Base-by-base conservation (phyloP, 2,888 invertebrate genomes). In the Lithophane semibrunnea region DNA sequence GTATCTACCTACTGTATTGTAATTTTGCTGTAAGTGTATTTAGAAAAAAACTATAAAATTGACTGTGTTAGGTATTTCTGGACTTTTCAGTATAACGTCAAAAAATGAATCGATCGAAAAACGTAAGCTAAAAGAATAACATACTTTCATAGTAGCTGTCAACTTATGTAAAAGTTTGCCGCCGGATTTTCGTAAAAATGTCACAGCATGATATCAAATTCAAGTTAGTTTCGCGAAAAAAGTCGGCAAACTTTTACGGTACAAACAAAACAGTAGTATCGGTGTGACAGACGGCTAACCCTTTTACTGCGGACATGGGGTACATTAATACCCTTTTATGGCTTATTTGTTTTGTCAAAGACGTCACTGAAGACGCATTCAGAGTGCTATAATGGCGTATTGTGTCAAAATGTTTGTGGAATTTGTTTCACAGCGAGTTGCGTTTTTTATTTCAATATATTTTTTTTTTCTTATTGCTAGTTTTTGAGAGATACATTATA, bases 371-470 rank as follows among this genome's bases (percentile, higher is more conserved):
- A 91, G 88, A 91, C 86, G 86, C 87, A 87, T 89, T 87, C 79
- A 77, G 74, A 58, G 54, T 68, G 69, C 66, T 79, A 72, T 70
- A 80, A 79, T 76, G 75, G 75, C 72, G 86, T 86, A 90, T 93
- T 92, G 91, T 92, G 91, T 92, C 91, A 92, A 91, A 93, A 92
- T 93, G 91, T 94, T 94, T 92, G 91, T 77, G 88, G 85, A 91
- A 91, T 94, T 92, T 91, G 91, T 90, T 80, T 83, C 93, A 69
- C 94, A 94, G 95, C 92, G 87, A 90, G 94, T 79, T 79, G 84
- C 65, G 7, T 70, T 89, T 86, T 84, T 90, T 79, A n/a, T 29
- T 12, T 12, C 0, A 0, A 16, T 24, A 3, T 18, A 60, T 72
- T 70, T 72, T 12, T 3, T 71, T 73, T 56, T 13, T 60, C 52